Evolutionary conservation across 92 coral and sea anemone species (phyloP), one percentile per base, ranked within the genome.

Genomic region (Pocillopora grandis): DNA sequence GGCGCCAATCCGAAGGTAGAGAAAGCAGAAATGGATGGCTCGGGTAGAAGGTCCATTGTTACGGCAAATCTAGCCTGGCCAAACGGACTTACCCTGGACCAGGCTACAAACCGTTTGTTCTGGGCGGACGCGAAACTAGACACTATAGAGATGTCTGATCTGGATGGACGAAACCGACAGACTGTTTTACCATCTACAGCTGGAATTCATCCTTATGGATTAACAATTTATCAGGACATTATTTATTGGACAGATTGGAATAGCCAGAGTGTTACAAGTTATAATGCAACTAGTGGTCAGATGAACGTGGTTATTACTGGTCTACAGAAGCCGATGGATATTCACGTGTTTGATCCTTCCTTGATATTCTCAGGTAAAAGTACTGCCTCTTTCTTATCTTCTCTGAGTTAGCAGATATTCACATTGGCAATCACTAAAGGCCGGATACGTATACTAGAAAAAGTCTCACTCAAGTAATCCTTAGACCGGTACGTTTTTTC

Each of bases 41-140:
- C 84, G 56, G 49, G 67, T 2, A 85, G 95, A 49, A 75, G n/a
- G 49, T 71, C 62, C 55, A 76, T 92, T 31, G 86, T 92, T 5
- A 87, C 87, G 8, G 42, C 35, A 8, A 75, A 57, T 31, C 83
- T 92, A 5, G 19, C 59, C 7, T 74, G 83, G 84, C 93, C 93
- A 78, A 59, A 59, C 35, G 68, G 68, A 58, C 68, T 76, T 9
- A 31, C 80, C 16, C 72, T 90, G 6, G 93, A 92, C 67, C 77
- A 70, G 36, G 36, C 83, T 9, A 58, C 89, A 1, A 84, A 86
- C 68, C 78, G 49, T 42, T 42, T 42, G 49, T 42, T 36, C 75
- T 92, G 95, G 95, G 77, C 81, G 8, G 95, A 92, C 76, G 76
- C 86, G 42, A 20, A 21, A 23, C 88, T 72, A 19, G 91, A 87